Base-by-base conservation (phyloP, 2,113 vertebrate genomes). In the Tonatia bakeri region DNA sequence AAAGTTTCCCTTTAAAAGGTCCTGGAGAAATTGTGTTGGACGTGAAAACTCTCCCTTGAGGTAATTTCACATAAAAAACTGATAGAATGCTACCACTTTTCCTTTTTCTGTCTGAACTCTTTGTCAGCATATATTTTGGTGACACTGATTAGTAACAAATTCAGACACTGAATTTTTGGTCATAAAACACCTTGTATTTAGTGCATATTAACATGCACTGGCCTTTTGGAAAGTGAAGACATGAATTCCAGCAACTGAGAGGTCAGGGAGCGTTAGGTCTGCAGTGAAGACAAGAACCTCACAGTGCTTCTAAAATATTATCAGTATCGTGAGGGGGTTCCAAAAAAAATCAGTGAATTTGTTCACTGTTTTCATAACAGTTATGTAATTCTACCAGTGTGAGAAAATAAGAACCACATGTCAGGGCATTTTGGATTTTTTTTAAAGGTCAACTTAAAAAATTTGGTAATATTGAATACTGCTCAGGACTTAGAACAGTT, bases 211-310 rank as follows among this genome's bases (percentile, higher is more conserved):
- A 87, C 7, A 54, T 61, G 14, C 38, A 59, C 8, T 91, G 26
- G 19, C 13, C 72, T 75, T 86, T 87, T 80, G 47, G 33, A 96
- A 91, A 88, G 40, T n/a, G 17, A 97, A 91, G 59, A 65, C 8
- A 93, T 10, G 84, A 40, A 61, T 87, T 43, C 64, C 28, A 81
- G 31, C 36, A 64, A 24, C 64, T 93, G 26, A 75, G 72, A 82
- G 20, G 8, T 45, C 17, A 54, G 36, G 87, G 87, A 90, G 50
- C 38, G 54, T 61, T 75, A 76, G 50, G 4, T 36, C 61, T 20
- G 33, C 12, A 70, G n/a, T 54, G 67, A 81, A 56, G 22, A 56
- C 28, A 70, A 87, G 93, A 67, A 80, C 12, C 5, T 93, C 31
- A 9, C 73, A 86, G 31, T 31, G 24, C 38, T 88, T 86, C 3